These are phyloP conservation scores for Panurus biarmicus DNA, from an alignment of 2,113 vertebrate genomes.

Conservation along the genomic window DNA sequence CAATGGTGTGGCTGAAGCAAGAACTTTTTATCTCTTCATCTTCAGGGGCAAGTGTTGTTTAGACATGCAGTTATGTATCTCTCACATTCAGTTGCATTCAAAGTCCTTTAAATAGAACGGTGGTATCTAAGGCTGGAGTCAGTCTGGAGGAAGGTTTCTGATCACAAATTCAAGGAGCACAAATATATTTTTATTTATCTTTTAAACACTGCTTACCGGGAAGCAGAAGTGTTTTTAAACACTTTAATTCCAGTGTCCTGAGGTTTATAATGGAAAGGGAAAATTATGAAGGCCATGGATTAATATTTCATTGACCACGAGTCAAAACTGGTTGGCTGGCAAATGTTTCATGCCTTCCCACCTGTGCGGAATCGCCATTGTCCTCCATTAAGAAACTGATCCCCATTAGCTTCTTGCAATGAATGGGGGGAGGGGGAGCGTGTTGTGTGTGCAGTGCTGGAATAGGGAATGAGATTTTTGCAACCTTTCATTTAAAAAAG, in stretches of 20 bases:
- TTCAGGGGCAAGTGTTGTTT: neutral
- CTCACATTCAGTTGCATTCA: neutral
- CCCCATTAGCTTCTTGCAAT: neutral
- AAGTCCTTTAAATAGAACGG: neutral
- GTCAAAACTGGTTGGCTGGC: neutral
- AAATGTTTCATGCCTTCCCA: neutral
- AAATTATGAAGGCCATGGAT: slow-evolving; percentile 13
- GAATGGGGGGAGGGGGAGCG: slow-evolving; percentile 5
- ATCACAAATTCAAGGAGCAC: neutral
- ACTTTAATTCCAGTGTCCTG: neutral
- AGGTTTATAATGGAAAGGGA: neutral
- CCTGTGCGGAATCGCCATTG: neutral
- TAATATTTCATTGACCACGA: slow-evolving; percentile 23
- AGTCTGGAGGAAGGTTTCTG: neutral
- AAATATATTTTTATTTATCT: neutral
- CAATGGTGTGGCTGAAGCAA: neutral
- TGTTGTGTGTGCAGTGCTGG: neutral
- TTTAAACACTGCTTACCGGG: neutral
- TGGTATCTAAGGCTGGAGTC: neutral
- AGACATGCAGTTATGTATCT: neutral
- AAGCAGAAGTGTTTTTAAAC: neutral
- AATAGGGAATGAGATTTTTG: slow-evolving; percentile 29
- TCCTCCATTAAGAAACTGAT: slow-evolving; percentile 9
- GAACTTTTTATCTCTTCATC: neutral
- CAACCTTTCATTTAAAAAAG: slow-evolving; percentile 24